Percentiles rank a stretch among this genome's conserved stretches.
These are phyloP conservation scores for Oryzias woworae DNA, from an alignment of 2,113 vertebrate genomes.

Conservation along the genomic window DNA sequence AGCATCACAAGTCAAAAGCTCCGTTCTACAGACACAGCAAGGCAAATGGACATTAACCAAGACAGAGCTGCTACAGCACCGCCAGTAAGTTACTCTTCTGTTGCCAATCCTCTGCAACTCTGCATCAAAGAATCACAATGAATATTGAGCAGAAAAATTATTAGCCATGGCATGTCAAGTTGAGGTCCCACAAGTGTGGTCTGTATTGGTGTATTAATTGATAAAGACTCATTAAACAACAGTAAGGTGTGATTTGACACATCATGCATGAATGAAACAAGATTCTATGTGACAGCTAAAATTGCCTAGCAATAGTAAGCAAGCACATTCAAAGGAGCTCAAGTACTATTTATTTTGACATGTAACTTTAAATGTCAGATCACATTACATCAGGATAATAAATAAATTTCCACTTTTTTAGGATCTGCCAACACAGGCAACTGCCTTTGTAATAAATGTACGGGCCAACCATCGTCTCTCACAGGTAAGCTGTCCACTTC, in stretches of 20 bases:
- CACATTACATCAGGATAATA: no score
- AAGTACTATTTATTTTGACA: background rate
- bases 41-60: conserved; percentile 11
- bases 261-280: no score
- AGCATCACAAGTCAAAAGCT: conserved; percentile 2
- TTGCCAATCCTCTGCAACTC: background rate
- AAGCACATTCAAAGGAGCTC: background rate
- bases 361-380: conserved; percentile 10
- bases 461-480: conserved; percentile 7
- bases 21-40: background rate
- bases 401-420: no score
- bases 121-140: background rate
- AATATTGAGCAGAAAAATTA: background rate
- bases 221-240: no score
- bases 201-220: background rate
- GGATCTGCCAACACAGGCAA: conserved; percentile 1
- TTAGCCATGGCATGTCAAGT: background rate
- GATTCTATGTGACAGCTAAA: no score
- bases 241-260: no score
- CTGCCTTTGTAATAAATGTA: conserved; percentile 14
- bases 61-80: background rate
- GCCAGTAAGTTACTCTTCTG: conserved; percentile 2
- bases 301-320: no score
- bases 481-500: conserved; percentile 11
- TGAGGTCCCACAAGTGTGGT: background rate